Percentiles rank a stretch among this genome's conserved stretches.
phyloP scores from a whole-genome alignment of 2,888 invertebrate species.

The Julus scandinavius region DNA sequence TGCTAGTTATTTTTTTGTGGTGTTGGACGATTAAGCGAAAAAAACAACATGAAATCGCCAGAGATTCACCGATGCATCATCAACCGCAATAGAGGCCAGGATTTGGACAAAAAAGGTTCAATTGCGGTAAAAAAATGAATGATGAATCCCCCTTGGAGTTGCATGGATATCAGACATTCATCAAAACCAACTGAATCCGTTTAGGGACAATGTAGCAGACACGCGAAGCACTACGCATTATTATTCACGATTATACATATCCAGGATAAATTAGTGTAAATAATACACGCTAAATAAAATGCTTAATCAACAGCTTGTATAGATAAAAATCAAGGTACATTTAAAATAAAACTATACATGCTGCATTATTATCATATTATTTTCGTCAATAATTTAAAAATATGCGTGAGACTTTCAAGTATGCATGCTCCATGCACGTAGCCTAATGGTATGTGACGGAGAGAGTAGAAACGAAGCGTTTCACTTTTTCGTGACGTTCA shows the following conservation, averaged over 20 bases:
- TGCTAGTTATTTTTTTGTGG: background rate
- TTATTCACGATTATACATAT: background rate
- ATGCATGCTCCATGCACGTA: too few relatives aligned
- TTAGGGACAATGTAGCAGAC: background rate
- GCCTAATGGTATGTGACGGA: too few relatives aligned
- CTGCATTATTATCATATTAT: too few relatives aligned
- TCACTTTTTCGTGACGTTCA: too few relatives aligned
- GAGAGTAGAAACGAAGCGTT: too few relatives aligned
- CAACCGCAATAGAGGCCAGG: background rate
- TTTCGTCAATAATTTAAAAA: too few relatives aligned
- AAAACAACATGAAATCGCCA: constrained; percentile 15
- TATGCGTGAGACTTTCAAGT: too few relatives aligned
- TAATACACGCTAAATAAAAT: constrained; percentile 9
- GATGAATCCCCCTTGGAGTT: constrained; percentile 21
- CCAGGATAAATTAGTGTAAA: background rate
- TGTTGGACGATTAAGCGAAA: background rate
- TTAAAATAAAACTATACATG: too few relatives aligned
- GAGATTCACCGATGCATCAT: constrained; percentile 26
- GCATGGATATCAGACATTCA: constrained; percentile 14
- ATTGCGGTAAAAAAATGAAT: background rate
- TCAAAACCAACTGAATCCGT: background rate
- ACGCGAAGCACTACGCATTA: background rate
- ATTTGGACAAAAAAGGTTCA: background rate
- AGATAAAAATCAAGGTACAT: too few relatives aligned
- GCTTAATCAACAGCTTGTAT: constrained; percentile 20